Evolutionary conservation across 2,888 invertebrate genomes (phyloP).

Genomic region (Yponomeuta malinellus): DNA sequence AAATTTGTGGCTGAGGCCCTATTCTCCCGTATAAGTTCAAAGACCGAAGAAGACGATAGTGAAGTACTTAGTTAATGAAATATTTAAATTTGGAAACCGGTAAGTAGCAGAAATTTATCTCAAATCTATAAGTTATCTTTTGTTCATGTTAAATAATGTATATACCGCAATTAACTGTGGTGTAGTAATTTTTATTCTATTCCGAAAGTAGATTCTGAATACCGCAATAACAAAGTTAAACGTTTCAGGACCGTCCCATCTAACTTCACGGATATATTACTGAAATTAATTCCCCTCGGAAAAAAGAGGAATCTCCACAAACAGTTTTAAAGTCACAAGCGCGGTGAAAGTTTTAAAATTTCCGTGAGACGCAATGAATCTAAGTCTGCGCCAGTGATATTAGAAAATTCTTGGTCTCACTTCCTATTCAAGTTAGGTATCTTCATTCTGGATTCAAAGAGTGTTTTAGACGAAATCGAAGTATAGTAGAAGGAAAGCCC

Average conservation of each 20-base stretch:
- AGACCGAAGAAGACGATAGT: no score
- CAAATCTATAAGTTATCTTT: no score
- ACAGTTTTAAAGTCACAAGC: background rate
- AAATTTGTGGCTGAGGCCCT: no score
- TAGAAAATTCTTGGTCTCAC: background rate
- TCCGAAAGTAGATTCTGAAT: background rate
- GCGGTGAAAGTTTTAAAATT: conserved; percentile 1
- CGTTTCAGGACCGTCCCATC: background rate
- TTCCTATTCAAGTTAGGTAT: background rate
- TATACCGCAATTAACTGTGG: no score
- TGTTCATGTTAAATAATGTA: no score
- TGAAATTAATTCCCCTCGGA: background rate
- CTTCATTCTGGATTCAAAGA: background rate
- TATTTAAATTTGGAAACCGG: no score
- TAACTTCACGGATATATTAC: background rate
- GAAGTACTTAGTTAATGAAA: no score
- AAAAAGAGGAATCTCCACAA: background rate
- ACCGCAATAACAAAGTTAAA: background rate
- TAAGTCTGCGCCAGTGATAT: background rate
- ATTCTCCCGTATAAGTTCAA: no score
- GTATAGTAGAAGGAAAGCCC: no score
- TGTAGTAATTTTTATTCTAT: no score
- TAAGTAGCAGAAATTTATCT: no score
- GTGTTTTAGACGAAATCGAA: no score
- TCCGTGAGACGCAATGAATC: background rate